Conservation (phyloP, 2,113 vertebrate genomes). For the Clarias magur region DNA sequence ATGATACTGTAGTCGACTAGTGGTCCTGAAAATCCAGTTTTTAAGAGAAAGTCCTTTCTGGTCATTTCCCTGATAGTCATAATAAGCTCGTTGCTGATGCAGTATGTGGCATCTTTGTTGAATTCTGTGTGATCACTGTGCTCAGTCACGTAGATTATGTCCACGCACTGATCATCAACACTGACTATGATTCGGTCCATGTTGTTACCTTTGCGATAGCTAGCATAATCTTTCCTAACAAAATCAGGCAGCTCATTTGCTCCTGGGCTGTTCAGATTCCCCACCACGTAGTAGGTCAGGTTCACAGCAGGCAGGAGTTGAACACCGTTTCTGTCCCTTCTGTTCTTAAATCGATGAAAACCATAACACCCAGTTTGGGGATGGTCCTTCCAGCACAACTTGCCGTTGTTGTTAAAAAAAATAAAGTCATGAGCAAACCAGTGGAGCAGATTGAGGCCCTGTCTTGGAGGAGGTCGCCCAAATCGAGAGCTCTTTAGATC, state of each 20-base stretch:
- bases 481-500: not conserved
- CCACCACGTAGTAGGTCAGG: slow-evolving; percentile 33
- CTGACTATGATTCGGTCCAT: slow-evolving; percentile 43
- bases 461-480: not conserved
- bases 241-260: not conserved
- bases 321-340: not conserved
- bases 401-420: not conserved
- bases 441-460: slow-evolving; percentile 33
- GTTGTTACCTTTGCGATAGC: not conserved
- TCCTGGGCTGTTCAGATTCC: slow-evolving; percentile 16
- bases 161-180: slow-evolving; percentile 2
- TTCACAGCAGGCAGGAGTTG: slow-evolving; percentile 23
- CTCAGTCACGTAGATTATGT: slow-evolving; percentile 33
- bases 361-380: slow-evolving; percentile 19
- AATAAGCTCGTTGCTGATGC: slow-evolving; percentile 40
- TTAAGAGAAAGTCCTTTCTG: not conserved
- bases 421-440: slow-evolving; percentile 24
- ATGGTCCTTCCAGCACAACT: slow-evolving; percentile 10
- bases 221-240: not conserved
- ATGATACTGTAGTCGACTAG: too few species aligned
- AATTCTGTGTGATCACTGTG: not conserved
- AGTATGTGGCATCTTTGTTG: slow-evolving; percentile 8
- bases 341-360: slow-evolving; percentile 46
- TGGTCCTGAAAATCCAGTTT: not conserved
- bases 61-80: not conserved